phyloP scores from a whole-genome alignment of 2,888 invertebrate genomes.

The Myathropa florea region DNA sequence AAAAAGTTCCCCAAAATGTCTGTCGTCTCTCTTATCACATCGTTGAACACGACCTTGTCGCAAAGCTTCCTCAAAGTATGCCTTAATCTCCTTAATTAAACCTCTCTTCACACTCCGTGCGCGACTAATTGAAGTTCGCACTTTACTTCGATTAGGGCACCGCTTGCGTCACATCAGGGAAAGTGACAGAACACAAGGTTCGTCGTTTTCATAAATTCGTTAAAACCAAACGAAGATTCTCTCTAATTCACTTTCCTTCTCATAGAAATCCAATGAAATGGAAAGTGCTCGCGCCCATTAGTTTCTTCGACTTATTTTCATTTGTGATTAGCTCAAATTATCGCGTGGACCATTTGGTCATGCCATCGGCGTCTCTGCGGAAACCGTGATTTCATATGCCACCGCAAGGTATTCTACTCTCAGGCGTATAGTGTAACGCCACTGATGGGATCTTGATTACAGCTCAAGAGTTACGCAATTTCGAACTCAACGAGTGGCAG shows the following conservation, averaged over 20 bases:
- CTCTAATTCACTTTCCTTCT: not conserved
- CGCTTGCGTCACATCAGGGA: not conserved
- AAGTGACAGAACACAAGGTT: not conserved
- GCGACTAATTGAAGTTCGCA: not conserved
- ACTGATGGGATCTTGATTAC: not conserved
- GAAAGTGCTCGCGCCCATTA: conserved; percentile 20
- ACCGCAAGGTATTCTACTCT: not conserved
- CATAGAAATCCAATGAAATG: not conserved
- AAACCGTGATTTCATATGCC: not conserved
- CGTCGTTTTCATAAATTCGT: not conserved
- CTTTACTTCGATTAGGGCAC: not conserved
- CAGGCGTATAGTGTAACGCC: not conserved
- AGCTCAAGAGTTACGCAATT: not conserved
- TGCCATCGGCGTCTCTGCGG: not conserved
- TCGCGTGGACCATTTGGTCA: not conserved
- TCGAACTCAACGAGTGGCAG: not conserved
- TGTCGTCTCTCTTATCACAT: not conserved
- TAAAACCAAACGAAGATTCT: not conserved
- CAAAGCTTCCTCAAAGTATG: not conserved
- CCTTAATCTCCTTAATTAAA: not conserved
- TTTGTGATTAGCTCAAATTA: conserved; percentile 30
- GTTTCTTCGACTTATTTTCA: conserved; percentile 25
- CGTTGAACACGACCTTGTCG: not conserved
- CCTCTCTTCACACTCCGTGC: not conserved
- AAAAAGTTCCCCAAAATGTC: not conserved